A percentile compares a stretch with the other conserved stretches of the same genome.
Evolutionary conservation across 2,113 vertebrate species (phyloP).

Genomic region (Anthoscopus minutus): DNA sequence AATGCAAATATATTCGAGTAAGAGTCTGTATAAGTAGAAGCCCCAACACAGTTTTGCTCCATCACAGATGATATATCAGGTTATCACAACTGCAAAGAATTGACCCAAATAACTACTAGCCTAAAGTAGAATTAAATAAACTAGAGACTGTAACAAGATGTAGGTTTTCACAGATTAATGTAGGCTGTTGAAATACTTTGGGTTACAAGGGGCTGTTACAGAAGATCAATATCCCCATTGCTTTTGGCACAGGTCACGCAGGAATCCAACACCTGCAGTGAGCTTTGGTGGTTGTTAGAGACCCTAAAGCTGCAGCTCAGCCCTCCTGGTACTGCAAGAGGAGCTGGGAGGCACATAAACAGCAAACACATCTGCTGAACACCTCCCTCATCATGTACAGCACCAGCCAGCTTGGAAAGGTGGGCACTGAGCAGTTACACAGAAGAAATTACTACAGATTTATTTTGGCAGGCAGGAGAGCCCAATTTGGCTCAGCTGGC

Average conservation of each 20-base stretch:
- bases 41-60: background rate
- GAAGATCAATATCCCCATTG: background rate
- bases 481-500: background rate
- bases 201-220: background rate
- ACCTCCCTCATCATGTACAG: background rate
- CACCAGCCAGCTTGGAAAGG: background rate
- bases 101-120: background rate
- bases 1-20: background rate
- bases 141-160: background rate
- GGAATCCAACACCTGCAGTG: background rate
- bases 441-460: background rate
- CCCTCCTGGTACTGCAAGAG: rapidly evolving
- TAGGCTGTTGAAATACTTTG: background rate
- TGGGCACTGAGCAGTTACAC: background rate
- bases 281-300: background rate
- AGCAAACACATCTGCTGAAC: background rate
- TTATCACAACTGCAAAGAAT: background rate
- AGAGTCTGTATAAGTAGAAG: background rate
- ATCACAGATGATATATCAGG: background rate
- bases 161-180: background rate
- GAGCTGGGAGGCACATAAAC: background rate
- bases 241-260: background rate
- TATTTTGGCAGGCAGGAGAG: background rate
- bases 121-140: constrained; percentile 34
- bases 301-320: background rate